Conservation (phyloP, 64 coral and sea anemone species). For the Pocillopora verrucosa region DNA sequence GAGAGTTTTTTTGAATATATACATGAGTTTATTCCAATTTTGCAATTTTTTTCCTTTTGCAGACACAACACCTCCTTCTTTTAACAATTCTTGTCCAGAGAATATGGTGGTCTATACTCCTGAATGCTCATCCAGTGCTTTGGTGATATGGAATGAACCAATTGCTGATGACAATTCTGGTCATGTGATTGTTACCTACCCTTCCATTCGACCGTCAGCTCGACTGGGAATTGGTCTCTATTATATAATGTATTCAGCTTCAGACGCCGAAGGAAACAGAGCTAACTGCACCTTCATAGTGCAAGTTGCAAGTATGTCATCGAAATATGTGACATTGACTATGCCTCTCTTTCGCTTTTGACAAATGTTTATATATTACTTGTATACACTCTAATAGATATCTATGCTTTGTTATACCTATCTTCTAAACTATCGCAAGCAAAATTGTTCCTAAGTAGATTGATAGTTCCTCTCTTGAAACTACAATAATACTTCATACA, state of each 20-base stretch:
- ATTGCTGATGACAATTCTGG: slow-evolving; percentile 27
- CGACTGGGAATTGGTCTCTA: slow-evolving; percentile 17
- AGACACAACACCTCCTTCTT: slow-evolving; percentile 7
- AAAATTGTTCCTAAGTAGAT: no score
- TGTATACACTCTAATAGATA: no score
- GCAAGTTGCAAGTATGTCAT: slow-evolving; percentile 27
- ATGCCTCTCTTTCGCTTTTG: no score
- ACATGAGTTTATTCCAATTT: no score
- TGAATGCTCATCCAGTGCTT: slow-evolving; percentile 1
- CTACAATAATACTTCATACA: no score
- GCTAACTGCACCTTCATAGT: slow-evolving; percentile 38
- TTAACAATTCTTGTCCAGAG: slow-evolving; percentile 4
- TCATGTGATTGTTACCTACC: background rate
- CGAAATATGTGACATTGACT: no score
- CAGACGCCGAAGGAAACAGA: slow-evolving; percentile 15
- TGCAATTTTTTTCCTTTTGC: background rate
- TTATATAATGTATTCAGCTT: slow-evolving; percentile 3
- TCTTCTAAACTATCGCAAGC: no score
- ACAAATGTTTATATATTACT: background rate
- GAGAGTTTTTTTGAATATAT: no score
- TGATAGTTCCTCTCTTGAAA: no score
- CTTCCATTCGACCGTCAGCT: slow-evolving; percentile 9
- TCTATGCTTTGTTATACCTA: no score
- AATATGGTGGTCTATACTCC: background rate
- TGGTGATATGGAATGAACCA: slow-evolving; percentile 25